A percentile compares a stretch with the other conserved stretches of the same genome.
These are phyloP conservation scores for Neodiprion lecontei DNA, from an alignment of 1,140 invertebrate genomes.

Conservation along the genomic window DNA sequence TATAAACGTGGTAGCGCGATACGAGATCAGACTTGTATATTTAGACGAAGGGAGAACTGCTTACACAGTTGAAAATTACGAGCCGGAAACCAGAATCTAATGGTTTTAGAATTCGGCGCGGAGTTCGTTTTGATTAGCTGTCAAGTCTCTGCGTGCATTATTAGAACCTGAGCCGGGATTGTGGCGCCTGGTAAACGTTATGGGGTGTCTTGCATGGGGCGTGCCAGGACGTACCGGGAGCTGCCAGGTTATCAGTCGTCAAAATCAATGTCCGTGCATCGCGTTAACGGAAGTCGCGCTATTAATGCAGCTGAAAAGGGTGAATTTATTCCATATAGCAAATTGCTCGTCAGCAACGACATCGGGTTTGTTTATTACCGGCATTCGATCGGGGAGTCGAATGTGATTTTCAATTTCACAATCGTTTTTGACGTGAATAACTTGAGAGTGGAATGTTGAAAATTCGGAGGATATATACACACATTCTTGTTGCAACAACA, in stretches of 20 bases:
- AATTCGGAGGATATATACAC: too few relatives aligned
- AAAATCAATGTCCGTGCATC: neutral
- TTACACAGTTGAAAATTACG: neutral
- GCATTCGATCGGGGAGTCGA: too few relatives aligned
- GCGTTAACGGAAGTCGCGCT: constrained; percentile 4
- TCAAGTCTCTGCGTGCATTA: neutral
- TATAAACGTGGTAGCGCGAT: too few relatives aligned
- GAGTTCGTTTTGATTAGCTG: constrained; percentile 5
- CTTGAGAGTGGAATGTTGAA: too few relatives aligned
- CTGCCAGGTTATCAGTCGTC: neutral
- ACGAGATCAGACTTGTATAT: too few relatives aligned
- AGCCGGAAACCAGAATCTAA: neutral
- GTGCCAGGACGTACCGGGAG: neutral
- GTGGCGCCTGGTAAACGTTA: neutral
- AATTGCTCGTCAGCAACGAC: too few relatives aligned
- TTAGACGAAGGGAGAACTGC: neutral
- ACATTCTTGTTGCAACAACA: too few relatives aligned
- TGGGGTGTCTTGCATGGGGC: neutral
- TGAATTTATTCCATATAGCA: neutral
- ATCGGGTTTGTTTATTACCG: too few relatives aligned
- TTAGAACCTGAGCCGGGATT: too few relatives aligned
- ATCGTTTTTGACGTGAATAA: too few relatives aligned
- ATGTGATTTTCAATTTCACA: too few relatives aligned
- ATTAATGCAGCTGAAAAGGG: neutral
- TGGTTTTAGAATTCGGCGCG: neutral